Conservation (phyloP, 2,888 invertebrate species). For the Parelbella ahira region DNA sequence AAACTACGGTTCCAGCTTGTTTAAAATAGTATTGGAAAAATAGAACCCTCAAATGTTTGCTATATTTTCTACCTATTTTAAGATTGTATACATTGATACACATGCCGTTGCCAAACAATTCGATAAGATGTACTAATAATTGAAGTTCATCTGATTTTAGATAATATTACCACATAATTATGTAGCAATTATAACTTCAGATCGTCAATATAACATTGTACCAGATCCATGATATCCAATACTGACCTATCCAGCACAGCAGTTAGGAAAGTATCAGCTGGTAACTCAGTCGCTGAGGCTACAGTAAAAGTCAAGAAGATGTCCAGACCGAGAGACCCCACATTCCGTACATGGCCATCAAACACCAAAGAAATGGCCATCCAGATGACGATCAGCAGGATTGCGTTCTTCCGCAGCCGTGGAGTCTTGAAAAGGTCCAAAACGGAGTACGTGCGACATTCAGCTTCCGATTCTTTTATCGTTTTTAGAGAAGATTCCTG, state of each 20-base stretch:
- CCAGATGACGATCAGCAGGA: conserved; percentile 91
- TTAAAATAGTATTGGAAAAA: too few relatives aligned
- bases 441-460: conserved; percentile 86
- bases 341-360: conserved; percentile 93
- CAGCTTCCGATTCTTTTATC: conserved; percentile 86
- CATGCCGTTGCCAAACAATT: too few relatives aligned
- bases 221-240: too few relatives aligned
- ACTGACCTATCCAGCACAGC: conserved; percentile 85
- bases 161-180: too few relatives aligned
- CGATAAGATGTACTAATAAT: too few relatives aligned
- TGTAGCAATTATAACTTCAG: too few relatives aligned
- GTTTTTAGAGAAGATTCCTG: conserved; percentile 85
- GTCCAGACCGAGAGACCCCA: conserved; percentile 89
- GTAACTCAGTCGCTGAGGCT: conserved; percentile 90
- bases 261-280: conserved; percentile 90
- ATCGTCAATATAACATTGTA: too few relatives aligned
- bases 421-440: conserved; percentile 90
- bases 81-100: too few relatives aligned
- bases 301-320: conserved; percentile 93
- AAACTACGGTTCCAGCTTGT: too few relatives aligned
- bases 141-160: too few relatives aligned
- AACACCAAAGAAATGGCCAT: conserved; percentile 94
- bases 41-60: too few relatives aligned
- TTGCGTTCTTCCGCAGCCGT: conserved; percentile 86
- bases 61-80: too few relatives aligned